phyloP scores from a whole-genome alignment of 2,888 invertebrate species.

The Prosopocoilus inquinatus region DNA sequence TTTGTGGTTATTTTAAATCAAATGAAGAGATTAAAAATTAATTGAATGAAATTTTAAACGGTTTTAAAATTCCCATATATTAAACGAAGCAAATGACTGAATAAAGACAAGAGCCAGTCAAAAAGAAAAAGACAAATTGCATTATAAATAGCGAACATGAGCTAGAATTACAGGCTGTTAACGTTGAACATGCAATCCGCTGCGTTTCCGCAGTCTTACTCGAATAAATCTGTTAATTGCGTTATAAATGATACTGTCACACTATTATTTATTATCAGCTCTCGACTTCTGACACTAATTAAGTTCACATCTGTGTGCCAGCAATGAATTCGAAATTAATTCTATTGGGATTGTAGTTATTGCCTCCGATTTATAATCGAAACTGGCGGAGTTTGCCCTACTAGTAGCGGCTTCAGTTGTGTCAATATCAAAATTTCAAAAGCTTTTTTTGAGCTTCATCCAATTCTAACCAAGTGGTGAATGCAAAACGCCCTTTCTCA shows the following conservation, averaged over 20 bases:
- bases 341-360: slow-evolving; percentile 8
- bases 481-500: no score
- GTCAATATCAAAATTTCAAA: no score
- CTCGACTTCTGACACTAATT: slow-evolving; percentile 16
- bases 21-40: no score
- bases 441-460: no score
- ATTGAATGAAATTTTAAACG: no score
- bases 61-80: no score
- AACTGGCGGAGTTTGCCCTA: no score
- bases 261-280: not conserved
- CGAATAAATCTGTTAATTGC: slow-evolving; percentile 8
- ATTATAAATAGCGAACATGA: not conserved
- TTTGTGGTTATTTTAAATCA: no score
- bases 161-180: not conserved
- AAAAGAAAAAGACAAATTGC: slow-evolving; percentile 2
- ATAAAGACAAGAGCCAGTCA: slow-evolving; percentile 2
- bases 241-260: slow-evolving; percentile 13
- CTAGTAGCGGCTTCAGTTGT: no score
- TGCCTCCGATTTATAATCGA: not conserved
- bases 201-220: not conserved
- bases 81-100: not conserved
- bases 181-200: slow-evolving; percentile 1
- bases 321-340: slow-evolving; percentile 11
- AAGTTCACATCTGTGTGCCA: slow-evolving; percentile 13
- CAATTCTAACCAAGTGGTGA: no score